Evolutionary conservation across 2,113 vertebrate species (phyloP).

Genomic region (Cygnus atratus): DNA sequence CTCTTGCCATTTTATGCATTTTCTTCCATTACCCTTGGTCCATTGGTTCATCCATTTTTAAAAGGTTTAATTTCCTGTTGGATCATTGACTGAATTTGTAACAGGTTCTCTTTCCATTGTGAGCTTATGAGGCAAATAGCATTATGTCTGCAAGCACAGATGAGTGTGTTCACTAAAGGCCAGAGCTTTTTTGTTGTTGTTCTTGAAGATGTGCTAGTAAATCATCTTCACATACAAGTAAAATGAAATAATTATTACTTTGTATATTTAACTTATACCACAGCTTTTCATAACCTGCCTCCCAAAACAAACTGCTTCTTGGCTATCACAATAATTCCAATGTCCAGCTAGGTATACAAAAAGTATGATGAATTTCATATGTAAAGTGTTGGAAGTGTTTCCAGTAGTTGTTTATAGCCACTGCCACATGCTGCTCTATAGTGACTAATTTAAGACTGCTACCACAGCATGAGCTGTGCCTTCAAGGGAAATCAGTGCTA

Average conservation of each 20-base stretch:
- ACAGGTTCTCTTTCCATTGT: constrained; percentile 44
- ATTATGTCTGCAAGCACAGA: constrained; percentile 31
- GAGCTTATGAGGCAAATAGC: constrained; percentile 43
- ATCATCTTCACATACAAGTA: background rate
- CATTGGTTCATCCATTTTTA: constrained; percentile 68
- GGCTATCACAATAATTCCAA: background rate
- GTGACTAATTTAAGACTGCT: background rate
- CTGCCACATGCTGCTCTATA: background rate
- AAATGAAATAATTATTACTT: constrained; percentile 7
- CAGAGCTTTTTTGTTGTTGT: background rate
- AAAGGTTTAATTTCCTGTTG: constrained; percentile 69
- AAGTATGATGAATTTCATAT: background rate
- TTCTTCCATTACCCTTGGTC: constrained; percentile 62
- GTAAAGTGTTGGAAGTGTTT: background rate
- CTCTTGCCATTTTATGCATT: constrained; percentile 42
- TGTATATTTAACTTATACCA: background rate
- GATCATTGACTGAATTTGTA: constrained; percentile 69
- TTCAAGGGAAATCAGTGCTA: background rate
- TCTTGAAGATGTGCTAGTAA: background rate
- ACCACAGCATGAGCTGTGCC: background rate
- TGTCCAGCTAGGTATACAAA: background rate
- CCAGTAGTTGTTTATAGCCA: background rate
- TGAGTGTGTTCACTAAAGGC: background rate
- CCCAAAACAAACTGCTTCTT: background rate
- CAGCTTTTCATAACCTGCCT: background rate